Percentiles rank a stretch among this genome's conserved stretches.
Conservation (phyloP, 2,113 vertebrate species). For the Lepidiolamprologus cunningtoni region DNA sequence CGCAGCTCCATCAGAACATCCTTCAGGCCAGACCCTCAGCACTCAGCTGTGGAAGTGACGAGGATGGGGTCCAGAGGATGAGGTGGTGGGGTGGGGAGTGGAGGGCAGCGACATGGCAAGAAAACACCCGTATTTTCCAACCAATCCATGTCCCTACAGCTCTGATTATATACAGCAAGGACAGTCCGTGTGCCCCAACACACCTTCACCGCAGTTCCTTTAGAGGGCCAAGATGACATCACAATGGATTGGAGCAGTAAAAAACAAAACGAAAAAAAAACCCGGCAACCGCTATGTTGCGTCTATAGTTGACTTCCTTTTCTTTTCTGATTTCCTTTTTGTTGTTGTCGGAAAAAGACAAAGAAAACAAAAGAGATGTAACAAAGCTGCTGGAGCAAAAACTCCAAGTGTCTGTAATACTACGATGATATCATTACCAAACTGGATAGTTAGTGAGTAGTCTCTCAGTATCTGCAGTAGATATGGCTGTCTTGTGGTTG, state of each 20-base stretch:
- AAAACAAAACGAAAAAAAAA: constrained; percentile 31
- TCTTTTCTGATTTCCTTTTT: not conserved
- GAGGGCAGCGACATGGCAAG: not conserved
- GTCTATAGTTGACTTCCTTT: not conserved
- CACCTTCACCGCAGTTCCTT: not conserved
- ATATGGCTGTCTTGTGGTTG: constrained; percentile 81
- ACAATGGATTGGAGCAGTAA: not conserved
- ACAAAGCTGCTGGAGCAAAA: constrained; percentile 76
- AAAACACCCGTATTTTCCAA: not conserved
- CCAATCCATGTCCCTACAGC: not conserved
- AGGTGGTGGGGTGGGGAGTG: not conserved
- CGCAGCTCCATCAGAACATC: constrained; percentile 41
- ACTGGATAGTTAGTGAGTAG: constrained; percentile 77
- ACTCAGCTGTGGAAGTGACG: constrained; percentile 96
- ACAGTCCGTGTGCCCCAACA: constrained; percentile 24
- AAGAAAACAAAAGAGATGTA: constrained; percentile 56
- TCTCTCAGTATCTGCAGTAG: constrained; percentile 76
- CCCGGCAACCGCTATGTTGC: constrained; percentile 68
- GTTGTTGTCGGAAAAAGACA: constrained; percentile 49
- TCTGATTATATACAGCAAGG: constrained; percentile 45
- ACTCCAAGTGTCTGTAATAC: constrained; percentile 48
- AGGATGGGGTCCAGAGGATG: not conserved
- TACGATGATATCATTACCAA: constrained; percentile 63
- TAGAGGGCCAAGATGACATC: not conserved
- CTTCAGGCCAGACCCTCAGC: constrained; percentile 94